Base-by-base conservation (phyloP, 2,888 invertebrate genomes). In the Lepidochrysops patricia region DNA sequence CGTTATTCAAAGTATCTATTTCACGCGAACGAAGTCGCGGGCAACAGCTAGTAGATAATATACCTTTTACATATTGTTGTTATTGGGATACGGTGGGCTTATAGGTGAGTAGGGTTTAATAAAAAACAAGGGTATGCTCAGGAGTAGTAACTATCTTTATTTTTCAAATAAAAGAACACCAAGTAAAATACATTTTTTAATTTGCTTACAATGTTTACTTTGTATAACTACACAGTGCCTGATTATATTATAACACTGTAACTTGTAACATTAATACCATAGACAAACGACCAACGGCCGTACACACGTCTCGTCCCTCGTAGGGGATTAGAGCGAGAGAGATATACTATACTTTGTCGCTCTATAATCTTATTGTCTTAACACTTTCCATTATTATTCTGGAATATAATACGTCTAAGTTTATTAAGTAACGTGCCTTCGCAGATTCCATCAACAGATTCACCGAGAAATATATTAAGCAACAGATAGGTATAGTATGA, bases 91-190 rank as follows among this genome's bases (percentile, higher is more conserved):
- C n/a, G n/a, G n/a, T n/a, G n/a, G n/a, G 1, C 1, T 9, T 9
- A 29, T 9, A 29, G 29, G 29, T 29, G 6, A 49, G 3, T 5
- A n/a, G 27, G 52, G 9, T 6, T 52, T 4, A 57, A 62, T 35
- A 65, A 76, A 81, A 69, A 72, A 80, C 77, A 74, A 70, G 70
- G 77, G 70, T 80, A 69, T 87, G 86, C 84, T 84, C 85, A 79
- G 85, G 84, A 87, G 76, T 85, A 84, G 73, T 84, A 83, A 83
- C 84, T 87, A 86, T 82, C 75, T 88, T 87, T 88, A 86, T 59
- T 58, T 87, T 88, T 80, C 76, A 80, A 83, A 84, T 79, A 84
- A 82, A 79, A 84, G 85, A 82, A 73, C 86, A 86, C 82, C 83
- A 84, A 85, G 82, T 81, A 79, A 82, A 84, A 86, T 79, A 84